A percentile compares a stretch with the other conserved stretches of the same genome.
Conservation (phyloP, 2,888 invertebrate genomes). For the Thelaira solivaga region DNA sequence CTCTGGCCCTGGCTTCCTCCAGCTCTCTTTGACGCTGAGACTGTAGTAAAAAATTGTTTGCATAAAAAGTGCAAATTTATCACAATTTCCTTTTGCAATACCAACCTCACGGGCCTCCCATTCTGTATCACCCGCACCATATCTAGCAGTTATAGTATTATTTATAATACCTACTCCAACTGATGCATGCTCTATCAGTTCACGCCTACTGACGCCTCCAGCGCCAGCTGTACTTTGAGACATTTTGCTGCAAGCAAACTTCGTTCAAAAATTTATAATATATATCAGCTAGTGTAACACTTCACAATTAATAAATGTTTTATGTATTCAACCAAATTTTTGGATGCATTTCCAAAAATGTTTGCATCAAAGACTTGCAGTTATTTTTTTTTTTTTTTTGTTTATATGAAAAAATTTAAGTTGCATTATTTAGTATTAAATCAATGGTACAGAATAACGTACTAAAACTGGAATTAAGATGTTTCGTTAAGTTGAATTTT, state of each 20-base stretch:
- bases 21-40: conserved; percentile 83
- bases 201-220: conserved; percentile 51
- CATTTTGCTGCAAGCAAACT: background rate
- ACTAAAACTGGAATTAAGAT: background rate
- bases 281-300: background rate
- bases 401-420: conserved; percentile 33
- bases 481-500: background rate
- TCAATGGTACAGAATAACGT: background rate
- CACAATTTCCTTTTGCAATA: too few species aligned
- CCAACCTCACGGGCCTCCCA: conserved; percentile 77
- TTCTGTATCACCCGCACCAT: conserved; percentile 73
- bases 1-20: conserved; percentile 94
- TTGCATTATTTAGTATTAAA: background rate
- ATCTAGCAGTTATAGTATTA: conserved; percentile 48
- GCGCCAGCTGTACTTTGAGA: conserved; percentile 42
- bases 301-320: background rate
- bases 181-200: conserved; percentile 40
- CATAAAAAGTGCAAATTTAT: too few species aligned
- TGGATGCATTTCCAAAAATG: conserved; percentile 15
- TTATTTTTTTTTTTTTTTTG: too few species aligned
- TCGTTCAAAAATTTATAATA: background rate
- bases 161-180: conserved; percentile 50
- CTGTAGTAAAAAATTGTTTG: conserved; percentile 66
- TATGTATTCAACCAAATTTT: background rate
- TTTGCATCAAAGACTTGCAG: background rate